These are phyloP conservation scores for Procambarus clarkii DNA, from an alignment of 1,140 invertebrate genomes.

Conservation along the genomic window DNA sequence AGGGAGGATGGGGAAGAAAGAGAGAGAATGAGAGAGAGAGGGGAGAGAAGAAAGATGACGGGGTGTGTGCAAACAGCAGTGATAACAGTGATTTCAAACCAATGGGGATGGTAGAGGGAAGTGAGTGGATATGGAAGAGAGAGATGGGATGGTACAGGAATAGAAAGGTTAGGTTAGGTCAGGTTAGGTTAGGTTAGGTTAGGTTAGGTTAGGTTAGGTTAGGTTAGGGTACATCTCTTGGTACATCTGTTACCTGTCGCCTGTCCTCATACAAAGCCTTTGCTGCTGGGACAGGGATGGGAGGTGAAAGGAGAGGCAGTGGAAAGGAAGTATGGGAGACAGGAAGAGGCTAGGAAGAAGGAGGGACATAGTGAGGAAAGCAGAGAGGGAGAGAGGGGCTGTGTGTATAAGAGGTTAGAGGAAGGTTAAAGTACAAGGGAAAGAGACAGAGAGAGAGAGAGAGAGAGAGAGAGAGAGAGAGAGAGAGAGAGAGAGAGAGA, in stretches of 20 bases:
- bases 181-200: too few species aligned
- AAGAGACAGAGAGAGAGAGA: neutral
- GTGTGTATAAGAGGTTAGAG: neutral
- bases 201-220: too few species aligned
- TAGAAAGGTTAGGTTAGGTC: too few species aligned
- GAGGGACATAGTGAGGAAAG: neutral
- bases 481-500: neutral
- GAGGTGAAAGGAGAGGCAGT: neutral
- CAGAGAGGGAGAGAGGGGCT: neutral
- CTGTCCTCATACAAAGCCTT: too few species aligned
- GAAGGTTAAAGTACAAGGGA: too few species aligned
- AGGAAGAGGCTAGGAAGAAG: too few species aligned
- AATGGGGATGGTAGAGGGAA: neutral
- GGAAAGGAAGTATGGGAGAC: too few species aligned
- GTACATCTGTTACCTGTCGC: too few species aligned
- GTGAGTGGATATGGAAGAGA: neutral
- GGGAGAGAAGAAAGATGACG: neutral
- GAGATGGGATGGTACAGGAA: neutral
- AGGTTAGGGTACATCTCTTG: too few species aligned
- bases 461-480: neutral
- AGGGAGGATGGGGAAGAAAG: neutral
- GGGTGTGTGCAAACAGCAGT: too few species aligned
- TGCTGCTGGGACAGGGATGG: neutral
- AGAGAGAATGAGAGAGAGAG: too few species aligned
- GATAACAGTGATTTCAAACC: too few species aligned